Base-by-base conservation (phyloP, 2,797 vertebrate genomes). In the Podarcis siculus region DNA sequence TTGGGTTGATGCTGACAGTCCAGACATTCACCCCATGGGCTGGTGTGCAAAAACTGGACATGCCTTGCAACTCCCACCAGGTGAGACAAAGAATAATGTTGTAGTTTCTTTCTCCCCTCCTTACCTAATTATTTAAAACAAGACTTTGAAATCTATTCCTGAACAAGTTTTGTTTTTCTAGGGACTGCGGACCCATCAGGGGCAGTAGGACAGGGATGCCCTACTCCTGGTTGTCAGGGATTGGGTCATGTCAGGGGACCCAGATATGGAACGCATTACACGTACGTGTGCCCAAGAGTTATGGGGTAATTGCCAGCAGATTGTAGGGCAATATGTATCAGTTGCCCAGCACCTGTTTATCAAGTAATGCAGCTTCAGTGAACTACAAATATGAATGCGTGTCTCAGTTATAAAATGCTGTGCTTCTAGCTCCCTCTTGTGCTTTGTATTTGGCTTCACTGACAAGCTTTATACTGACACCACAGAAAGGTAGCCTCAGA, bases 31-130 rank as follows among this genome's bases (percentile, higher is more conserved):
- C 86, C 98, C 98, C 15, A 95, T 98, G 0, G 98, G 98, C 71
- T 98, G 98, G 98, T 98, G 98, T 96, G 97, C 97, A 82, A 98
- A 98, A 95, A 98, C 98, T 0, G 98, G 98, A 77, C 98, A 98
- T 39, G 94, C 96, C 35, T 95, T 98, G 35, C 98, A 98, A 82
- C 95, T 97, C 66, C 97, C 98, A 7, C 97, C 97, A 1, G 96
- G 98, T 98, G 96, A 93, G 87, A 83, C 1, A 79, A 39, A 35
- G n/a, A 55, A 55, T 71, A 30, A 4, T 0, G 0, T 17, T 0
- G 2, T 64, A 23, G 32, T 77, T 72, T 45, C 82, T 49, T 15
- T 23, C 66, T 19, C 58, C 4, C 3, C 75, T 88, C 76, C 66
- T 86, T 19, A 42, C 83, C 27, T 30, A 8, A 30, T 35, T 73